These are phyloP conservation scores for Dynastes maya DNA, from an alignment of 2,888 invertebrate species.

Conservation along the genomic window DNA sequence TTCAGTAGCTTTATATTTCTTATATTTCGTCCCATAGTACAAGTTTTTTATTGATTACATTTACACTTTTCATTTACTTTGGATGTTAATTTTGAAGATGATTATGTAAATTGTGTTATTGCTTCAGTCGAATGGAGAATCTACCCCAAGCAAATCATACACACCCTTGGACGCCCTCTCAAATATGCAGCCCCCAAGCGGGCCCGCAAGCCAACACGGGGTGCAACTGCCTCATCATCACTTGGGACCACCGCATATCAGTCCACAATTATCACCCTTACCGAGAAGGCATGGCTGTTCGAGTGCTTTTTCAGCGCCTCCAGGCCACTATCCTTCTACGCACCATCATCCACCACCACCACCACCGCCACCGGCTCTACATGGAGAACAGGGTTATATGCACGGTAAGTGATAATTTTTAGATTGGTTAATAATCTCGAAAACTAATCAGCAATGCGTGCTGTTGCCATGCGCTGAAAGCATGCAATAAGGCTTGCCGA, in stretches of 20 bases:
- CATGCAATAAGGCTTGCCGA: too few species aligned
- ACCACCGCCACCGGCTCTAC: conserved; percentile 54
- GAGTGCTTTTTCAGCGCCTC: conserved; percentile 76
- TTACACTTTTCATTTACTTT: neutral
- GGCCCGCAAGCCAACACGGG: conserved; percentile 66
- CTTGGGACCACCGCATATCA: conserved; percentile 73
- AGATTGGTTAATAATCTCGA: neutral
- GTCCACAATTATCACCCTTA: conserved; percentile 66
- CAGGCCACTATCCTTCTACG: conserved; percentile 66
- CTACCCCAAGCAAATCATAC: conserved; percentile 77
- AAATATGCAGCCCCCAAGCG: conserved; percentile 89
- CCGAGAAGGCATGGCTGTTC: conserved; percentile 72
- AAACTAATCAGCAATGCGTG: too few species aligned
- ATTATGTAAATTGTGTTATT: conserved; percentile 65
- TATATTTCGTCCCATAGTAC: too few species aligned
- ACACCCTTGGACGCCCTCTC: conserved; percentile 88
- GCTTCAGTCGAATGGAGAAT: conserved; percentile 55
- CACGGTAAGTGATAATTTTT: conserved; percentile 66
- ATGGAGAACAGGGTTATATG: conserved; percentile 65
- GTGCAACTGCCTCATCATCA: conserved; percentile 67
- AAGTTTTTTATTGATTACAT: too few species aligned
- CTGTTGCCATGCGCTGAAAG: neutral
- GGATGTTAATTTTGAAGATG: neutral
- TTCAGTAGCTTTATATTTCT: too few species aligned
- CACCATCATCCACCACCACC: conserved; percentile 69